These are phyloP conservation scores for Leguminivora glycinivorella DNA, from an alignment of 1,140 invertebrate genomes.

Conservation along the genomic window DNA sequence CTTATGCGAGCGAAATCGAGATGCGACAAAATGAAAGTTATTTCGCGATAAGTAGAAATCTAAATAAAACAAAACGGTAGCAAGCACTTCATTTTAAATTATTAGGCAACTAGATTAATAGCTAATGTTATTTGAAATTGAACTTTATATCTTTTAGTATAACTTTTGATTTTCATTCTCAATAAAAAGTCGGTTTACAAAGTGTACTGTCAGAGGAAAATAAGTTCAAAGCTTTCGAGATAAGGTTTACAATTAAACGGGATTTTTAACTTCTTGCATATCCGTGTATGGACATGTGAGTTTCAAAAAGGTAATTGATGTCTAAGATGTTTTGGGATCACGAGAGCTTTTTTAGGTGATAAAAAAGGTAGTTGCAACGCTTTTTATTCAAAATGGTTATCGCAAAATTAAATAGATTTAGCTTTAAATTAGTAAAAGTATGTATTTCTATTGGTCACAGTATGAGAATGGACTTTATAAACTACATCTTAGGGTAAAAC, in stretches of 20 bases:
- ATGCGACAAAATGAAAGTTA: conserved; percentile 17
- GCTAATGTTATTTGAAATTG: background rate
- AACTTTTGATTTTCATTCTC: background rate
- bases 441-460: background rate
- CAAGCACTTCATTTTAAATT: conserved; percentile 9
- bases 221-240: background rate
- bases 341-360: background rate
- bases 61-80: conserved; percentile 33
- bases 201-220: background rate
- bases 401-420: background rate
- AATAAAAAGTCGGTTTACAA: background rate
- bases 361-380: background rate
- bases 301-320: conserved; percentile 5
- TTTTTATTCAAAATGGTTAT: no score
- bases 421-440: background rate
- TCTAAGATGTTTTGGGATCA: background rate
- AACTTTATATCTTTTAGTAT: background rate
- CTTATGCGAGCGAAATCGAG: background rate
- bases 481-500: background rate
- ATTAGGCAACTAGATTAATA: conserved; percentile 15
- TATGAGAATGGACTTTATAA: background rate
- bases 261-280: background rate
- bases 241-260: background rate
- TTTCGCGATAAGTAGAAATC: conserved; percentile 34
- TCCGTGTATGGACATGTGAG: conserved; percentile 3